phyloP scores from a whole-genome alignment of 1,140 invertebrate species.

The Phymorhynchus buccinoides region DNA sequence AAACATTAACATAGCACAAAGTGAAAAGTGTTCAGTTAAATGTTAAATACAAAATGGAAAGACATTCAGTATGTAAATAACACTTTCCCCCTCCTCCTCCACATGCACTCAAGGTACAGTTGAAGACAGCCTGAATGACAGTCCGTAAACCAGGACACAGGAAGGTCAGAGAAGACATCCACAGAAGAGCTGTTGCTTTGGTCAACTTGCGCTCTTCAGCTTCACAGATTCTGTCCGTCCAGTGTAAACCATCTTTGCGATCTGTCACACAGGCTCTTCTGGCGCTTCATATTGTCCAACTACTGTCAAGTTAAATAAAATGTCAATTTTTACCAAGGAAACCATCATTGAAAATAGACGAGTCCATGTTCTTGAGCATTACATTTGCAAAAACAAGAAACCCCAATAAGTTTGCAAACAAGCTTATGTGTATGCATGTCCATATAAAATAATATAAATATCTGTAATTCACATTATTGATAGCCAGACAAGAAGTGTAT shows the following conservation, averaged over 20 bases:
- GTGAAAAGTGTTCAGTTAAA: not conserved
- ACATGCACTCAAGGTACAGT: not conserved
- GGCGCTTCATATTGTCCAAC: slow-evolving; percentile 12
- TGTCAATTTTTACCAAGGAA: not conserved
- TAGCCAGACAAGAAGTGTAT: too few species aligned
- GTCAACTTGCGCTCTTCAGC: not conserved
- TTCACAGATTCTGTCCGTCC: slow-evolving; percentile 20
- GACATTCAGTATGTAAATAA: not conserved
- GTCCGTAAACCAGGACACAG: not conserved
- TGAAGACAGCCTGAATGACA: not conserved
- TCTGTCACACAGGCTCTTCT: slow-evolving; percentile 11
- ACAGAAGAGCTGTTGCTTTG: not conserved
- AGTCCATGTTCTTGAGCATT: too few species aligned
- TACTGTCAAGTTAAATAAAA: not conserved
- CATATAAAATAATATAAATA: too few species aligned
- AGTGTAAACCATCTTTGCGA: not conserved
- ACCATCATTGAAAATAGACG: too few species aligned
- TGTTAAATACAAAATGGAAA: not conserved
- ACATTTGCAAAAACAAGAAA: too few species aligned
- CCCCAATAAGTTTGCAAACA: too few species aligned
- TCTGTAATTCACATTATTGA: too few species aligned
- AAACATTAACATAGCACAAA: not conserved
- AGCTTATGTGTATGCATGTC: too few species aligned
- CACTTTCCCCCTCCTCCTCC: not conserved
- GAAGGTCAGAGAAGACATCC: not conserved